Evolutionary conservation across 37 sponge, comb jelly and placozoan genomes (phyloP).

Genomic region (Spongilla lacustris): DNA sequence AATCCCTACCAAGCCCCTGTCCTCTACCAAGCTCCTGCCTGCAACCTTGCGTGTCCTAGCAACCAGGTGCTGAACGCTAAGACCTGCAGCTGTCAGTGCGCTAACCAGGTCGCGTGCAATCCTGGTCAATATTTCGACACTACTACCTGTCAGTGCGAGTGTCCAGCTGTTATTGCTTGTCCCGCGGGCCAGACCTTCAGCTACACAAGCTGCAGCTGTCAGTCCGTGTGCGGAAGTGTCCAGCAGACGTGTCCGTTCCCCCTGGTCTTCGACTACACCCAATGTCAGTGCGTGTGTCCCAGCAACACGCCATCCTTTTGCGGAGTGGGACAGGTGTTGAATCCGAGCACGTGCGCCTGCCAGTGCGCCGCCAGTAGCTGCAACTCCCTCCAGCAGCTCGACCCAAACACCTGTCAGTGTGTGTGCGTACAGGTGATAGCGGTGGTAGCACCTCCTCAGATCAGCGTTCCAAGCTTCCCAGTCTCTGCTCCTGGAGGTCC

Average conservation of each 20-base stretch:
- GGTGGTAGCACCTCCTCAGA: neutral
- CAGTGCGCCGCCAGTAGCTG: constrained; percentile 27
- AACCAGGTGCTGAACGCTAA: neutral
- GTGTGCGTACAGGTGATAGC: neutral
- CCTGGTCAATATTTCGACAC: neutral
- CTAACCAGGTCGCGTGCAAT: neutral
- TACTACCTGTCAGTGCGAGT: neutral
- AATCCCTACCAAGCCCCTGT: no score
- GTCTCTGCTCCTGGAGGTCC: no score
- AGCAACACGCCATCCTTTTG: neutral
- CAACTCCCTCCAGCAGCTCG: constrained; percentile 6
- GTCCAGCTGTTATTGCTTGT: neutral
- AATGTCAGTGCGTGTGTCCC: neutral
- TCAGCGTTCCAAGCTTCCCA: neutral
- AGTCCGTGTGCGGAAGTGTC: neutral
- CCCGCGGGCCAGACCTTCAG: neutral
- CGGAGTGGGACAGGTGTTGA: neutral
- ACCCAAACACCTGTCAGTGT: neutral
- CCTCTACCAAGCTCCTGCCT: neutral
- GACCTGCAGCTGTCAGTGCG: neutral
- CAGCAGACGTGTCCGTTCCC: neutral
- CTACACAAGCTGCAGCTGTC: neutral
- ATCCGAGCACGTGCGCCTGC: constrained; percentile 47
- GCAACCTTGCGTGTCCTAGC: neutral
- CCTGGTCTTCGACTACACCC: neutral